Base-by-base conservation (phyloP, 2,797 vertebrate genomes). In the Betta splendens region DNA sequence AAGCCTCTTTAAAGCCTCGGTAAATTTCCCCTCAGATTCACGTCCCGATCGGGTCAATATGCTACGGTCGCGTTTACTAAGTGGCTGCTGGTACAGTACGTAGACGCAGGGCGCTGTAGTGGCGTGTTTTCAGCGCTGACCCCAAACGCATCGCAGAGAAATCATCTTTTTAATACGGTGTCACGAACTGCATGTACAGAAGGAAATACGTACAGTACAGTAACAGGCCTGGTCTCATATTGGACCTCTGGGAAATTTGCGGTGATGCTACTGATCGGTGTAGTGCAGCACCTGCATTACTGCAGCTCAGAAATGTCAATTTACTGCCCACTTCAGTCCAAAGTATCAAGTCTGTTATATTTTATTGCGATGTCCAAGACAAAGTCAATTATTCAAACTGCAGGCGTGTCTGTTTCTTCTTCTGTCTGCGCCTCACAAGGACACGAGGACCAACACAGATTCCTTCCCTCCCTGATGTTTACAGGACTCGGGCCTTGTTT, bases 11-110 rank as follows among this genome's bases (percentile, higher is more conserved):
- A 75, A 84, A 77, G 75, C 76, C 38, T 43, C 11, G 13, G 36
- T 55, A 73, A 58, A 63, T 73, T 69, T 65, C 28, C 42, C 29
- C 5, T 18, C 49, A 55, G 71, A 88, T 87, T 81, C 77, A 87
- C 60, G 51, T 33, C 46, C 8, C 25, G 56, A 68, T 18, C 7
- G 29, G 25, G 38, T 62, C 71, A 61, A 50, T 59, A 28, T 59
- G 37, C 32, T 47, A 9, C 7, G 22, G 13, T 53, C 81, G 75
- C 73, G 53, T 75, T 54, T 31, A 50, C 31, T 40, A 36, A 59
- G 37, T 61, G 26, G 12, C 20, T 44, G 20, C 12, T 48, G 13
- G 40, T 47, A 23, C 64, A 38, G 17, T 6, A 42, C 55, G 5
- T 22, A 5, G n/a, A n/a, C n/a, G n/a, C n/a, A n/a, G n/a, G n/a